Evolutionary conservation across 2,113 vertebrate genomes (phyloP), one percentile per base, ranked within the genome.

Genomic region (Oxygymnocypris stewartii): DNA sequence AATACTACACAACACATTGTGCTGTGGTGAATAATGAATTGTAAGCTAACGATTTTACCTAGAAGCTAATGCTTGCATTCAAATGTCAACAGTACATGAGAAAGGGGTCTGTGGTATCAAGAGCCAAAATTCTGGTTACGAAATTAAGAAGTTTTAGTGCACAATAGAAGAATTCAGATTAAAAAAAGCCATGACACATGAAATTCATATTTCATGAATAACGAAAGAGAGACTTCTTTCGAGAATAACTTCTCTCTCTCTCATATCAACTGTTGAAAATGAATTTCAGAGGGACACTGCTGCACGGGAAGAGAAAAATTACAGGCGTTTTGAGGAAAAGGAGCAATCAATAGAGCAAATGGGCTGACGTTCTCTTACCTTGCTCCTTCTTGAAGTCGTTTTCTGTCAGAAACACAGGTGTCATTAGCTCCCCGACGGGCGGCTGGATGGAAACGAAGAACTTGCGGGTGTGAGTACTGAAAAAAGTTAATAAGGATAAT

Each of bases 311-410:
- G 7, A 28, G 2, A 61, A 61, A 79, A 80, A 42, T 16, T 0
- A 80, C 20, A 12, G 47, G 59, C 4, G 20, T 79, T 79, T 78
- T 35, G 16, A 35, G 44, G 76, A 57, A 79, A 54, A 18, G 23
- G 44, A 47, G 13, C 44, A 18, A 49, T 49, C 16, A 8, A 35
- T 18, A 35, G 65, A 23, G 57, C 20, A 59, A 69, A 37, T 9
- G 8, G 14, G 51, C 54, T 80, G 73, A 25, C 23, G 1, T n/a
- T 6, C 4, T 86, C 96, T 95, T 88, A 99, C 98, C 96, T 94
- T 99, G 98, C 77, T 99, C 98, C 88, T 97, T 98, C 92, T 96
- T 99, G 92, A 99, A 99, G 86, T 99, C 97, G 0, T 98, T 99
- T 90, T 99, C 98, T 0, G 97, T 99, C 95, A 99, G 95, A 93